These are phyloP conservation scores for Acleris emargana DNA, from an alignment of 2,888 invertebrate species.

Conservation along the genomic window DNA sequence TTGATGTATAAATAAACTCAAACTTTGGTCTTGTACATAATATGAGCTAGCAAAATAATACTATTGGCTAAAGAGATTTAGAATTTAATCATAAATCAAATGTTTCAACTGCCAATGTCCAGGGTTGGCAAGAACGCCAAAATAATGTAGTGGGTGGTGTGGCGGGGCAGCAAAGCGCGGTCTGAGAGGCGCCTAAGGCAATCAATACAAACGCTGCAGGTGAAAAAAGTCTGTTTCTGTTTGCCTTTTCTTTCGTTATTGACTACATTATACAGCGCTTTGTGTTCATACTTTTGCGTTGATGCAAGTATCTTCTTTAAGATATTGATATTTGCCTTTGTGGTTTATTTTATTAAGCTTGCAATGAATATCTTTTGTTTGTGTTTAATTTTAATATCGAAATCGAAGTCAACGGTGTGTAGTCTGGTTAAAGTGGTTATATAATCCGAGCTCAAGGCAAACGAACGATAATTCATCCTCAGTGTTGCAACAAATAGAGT, in stretches of 20 bases:
- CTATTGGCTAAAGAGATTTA: no score
- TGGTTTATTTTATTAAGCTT: no score
- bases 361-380: no score
- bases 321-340: no score
- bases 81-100: background rate
- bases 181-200: constrained; percentile 40
- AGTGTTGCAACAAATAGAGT: constrained; percentile 54
- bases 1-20: no score
- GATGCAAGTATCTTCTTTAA: no score
- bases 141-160: constrained; percentile 32
- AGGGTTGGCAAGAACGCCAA: constrained; percentile 38
- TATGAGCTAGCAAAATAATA: background rate
- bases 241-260: constrained; percentile 27
- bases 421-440: background rate
- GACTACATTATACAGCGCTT: background rate
- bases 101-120: constrained; percentile 38
- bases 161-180: constrained; percentile 34
- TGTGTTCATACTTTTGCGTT: constrained; percentile 1
- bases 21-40: no score
- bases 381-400: no score
- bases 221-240: constrained; percentile 36
- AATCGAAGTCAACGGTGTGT: no score
- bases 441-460: constrained; percentile 38
- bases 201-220: constrained; percentile 40
- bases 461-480: constrained; percentile 64